Percentiles rank a stretch among this genome's conserved stretches.
Evolutionary conservation across 2,113 vertebrate species (phyloP).

Genomic region (Microtus oregoni): DNA sequence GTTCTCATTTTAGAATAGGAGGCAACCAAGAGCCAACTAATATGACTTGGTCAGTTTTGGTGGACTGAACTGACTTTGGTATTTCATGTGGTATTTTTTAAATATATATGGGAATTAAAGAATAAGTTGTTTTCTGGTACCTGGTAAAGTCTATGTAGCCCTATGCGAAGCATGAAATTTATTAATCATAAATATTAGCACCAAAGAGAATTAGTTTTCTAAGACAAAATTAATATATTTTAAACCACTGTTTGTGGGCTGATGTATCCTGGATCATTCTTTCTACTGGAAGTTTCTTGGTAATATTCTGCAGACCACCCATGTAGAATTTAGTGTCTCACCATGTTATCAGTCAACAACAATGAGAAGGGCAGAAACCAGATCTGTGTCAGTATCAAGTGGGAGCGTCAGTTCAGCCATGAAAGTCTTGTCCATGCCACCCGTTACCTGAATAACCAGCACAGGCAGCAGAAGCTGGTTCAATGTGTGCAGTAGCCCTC

Average conservation of each 20-base stretch:
- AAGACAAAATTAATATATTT: not conserved
- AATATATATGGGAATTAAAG: not conserved
- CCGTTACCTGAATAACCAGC: not conserved
- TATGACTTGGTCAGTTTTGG: not conserved
- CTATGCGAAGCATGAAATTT: not conserved
- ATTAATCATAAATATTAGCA: not conserved
- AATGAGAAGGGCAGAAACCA: not conserved
- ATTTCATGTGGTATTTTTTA: not conserved
- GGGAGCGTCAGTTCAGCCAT: not conserved
- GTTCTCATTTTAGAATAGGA: not conserved
- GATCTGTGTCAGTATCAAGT: too few species aligned
- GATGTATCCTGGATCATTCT: not conserved
- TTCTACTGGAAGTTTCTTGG: not conserved
- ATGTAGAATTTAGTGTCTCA: too few species aligned
- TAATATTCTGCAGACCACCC: not conserved
- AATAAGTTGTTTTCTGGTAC: not conserved
- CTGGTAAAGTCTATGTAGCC: not conserved
- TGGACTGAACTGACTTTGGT: not conserved
- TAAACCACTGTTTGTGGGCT: not conserved
- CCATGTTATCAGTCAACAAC: not conserved
- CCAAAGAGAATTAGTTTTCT: not conserved
- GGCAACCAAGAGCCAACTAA: not conserved
- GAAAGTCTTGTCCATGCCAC: not conserved
- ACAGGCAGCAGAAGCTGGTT: not conserved
- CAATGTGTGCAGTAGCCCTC: not conserved